Evolutionary conservation across 2,888 invertebrate species (phyloP).

Genomic region (Brenthis daphne): DNA sequence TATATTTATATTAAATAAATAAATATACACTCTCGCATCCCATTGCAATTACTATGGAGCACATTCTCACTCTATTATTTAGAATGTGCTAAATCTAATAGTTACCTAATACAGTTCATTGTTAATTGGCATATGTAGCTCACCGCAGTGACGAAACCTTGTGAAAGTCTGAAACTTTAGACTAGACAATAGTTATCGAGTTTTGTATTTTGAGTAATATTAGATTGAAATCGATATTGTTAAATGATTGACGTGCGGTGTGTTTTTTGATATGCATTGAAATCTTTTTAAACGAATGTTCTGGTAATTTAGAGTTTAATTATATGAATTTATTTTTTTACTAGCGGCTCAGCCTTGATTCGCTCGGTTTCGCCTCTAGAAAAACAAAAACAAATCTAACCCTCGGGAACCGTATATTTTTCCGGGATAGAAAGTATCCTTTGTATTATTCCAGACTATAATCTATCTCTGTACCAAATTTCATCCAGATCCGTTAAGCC

Average conservation of each 20-base stretch:
- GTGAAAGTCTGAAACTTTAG: conserved; percentile 21
- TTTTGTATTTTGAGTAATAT: conserved; percentile 11
- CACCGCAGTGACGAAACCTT: conserved; percentile 14
- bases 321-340: too few relatives aligned
- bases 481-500: too few relatives aligned
- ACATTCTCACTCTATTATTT: not conserved
- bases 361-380: too few relatives aligned
- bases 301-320: not conserved
- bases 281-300: not conserved
- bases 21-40: too few relatives aligned
- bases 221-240: conserved; percentile 12
- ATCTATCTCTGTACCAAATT: too few relatives aligned
- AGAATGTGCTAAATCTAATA: conserved; percentile 7
- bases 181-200: conserved; percentile 14
- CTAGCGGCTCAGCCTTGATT: too few relatives aligned
- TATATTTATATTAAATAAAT: too few relatives aligned
- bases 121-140: conserved; percentile 22
- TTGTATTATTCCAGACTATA: too few relatives aligned
- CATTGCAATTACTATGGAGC: not conserved
- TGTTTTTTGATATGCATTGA: too few relatives aligned
- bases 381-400: too few relatives aligned
- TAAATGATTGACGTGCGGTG: conserved; percentile 8
- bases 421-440: too few relatives aligned
- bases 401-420: too few relatives aligned
- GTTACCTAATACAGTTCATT: conserved; percentile 9